A percentile compares a stretch with the other conserved stretches of the same genome.
phyloP scores from a whole-genome alignment of 1,140 invertebrate species.

The Manduca sexta region DNA sequence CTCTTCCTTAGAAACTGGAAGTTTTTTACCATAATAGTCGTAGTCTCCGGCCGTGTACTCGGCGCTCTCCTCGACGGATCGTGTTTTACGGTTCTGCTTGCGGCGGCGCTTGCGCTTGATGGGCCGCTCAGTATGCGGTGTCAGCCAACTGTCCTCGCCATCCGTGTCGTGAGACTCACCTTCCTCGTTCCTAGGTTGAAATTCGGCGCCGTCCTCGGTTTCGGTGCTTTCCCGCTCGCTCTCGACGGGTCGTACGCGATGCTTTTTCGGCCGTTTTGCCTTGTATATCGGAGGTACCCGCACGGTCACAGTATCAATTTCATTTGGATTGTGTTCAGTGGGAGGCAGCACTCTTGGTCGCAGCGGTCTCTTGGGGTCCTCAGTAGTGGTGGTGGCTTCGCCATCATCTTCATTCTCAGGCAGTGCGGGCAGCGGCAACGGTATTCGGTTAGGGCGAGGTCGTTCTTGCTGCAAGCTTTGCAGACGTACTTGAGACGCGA shows the following conservation, averaged over 20 bases:
- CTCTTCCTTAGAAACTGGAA: conserved; percentile 47
- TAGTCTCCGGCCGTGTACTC: conserved; percentile 43
- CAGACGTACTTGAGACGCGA: conserved; percentile 32
- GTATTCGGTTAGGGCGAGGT: conserved; percentile 31
- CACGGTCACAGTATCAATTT: conserved; percentile 69
- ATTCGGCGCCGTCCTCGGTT: too few relatives aligned
- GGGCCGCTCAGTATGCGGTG: conserved; percentile 32
- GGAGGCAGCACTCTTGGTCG: conserved; percentile 62
- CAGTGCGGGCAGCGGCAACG: conserved; percentile 18
- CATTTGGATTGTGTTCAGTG: conserved; percentile 64
- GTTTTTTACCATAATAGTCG: conserved; percentile 53
- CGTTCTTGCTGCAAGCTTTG: conserved; percentile 27
- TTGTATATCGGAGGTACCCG: conserved; percentile 66
- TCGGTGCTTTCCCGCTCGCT: background rate
- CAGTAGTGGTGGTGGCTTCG: conserved; percentile 63
- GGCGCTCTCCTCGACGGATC: conserved; percentile 24
- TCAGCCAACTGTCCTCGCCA: conserved; percentile 31
- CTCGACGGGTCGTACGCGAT: conserved; percentile 41
- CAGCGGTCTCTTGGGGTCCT: conserved; percentile 52
- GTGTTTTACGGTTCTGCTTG: conserved; percentile 37
- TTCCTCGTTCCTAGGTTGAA: background rate
- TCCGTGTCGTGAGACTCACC: conserved; percentile 31
- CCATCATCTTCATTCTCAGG: conserved; percentile 30
- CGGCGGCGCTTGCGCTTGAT: conserved; percentile 37
- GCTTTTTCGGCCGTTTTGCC: conserved; percentile 61